Evolutionary conservation across 1,140 invertebrate species (phyloP).

Genomic region (Ceratitis capitata): DNA sequence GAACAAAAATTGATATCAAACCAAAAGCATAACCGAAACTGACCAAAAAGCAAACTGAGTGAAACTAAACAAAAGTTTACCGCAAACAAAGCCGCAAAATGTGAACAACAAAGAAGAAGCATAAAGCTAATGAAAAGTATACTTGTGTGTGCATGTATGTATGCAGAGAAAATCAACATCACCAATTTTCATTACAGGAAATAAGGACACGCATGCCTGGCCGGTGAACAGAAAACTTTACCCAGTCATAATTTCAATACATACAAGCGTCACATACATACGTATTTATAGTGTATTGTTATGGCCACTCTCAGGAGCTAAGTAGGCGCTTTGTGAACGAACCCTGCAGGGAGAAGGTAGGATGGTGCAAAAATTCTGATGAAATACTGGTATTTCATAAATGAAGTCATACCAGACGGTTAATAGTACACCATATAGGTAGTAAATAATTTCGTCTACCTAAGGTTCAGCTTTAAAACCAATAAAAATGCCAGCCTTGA

Average conservation of each 20-base stretch:
- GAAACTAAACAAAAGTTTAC: conserved; percentile 16
- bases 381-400: no score
- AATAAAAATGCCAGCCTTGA: no score
- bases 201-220: not conserved
- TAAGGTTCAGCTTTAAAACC: no score
- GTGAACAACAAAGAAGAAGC: not conserved
- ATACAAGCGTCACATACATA: not conserved
- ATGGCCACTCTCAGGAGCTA: not conserved
- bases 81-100: conserved; percentile 10
- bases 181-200: not conserved
- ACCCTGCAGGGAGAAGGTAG: no score
- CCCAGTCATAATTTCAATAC: not conserved
- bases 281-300: not conserved
- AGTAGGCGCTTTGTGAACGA: not conserved
- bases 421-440: no score
- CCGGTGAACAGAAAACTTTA: not conserved
- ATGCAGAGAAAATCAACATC: no score
- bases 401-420: no score
- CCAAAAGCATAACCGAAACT: not conserved
- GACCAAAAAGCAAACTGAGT: conserved; percentile 5
- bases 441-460: no score
- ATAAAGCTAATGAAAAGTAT: not conserved
- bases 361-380: no score
- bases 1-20: not conserved
- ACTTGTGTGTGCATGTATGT: no score